These are phyloP conservation scores for Noctua pronuba DNA, from an alignment of 2,888 invertebrate genomes.

Conservation along the genomic window DNA sequence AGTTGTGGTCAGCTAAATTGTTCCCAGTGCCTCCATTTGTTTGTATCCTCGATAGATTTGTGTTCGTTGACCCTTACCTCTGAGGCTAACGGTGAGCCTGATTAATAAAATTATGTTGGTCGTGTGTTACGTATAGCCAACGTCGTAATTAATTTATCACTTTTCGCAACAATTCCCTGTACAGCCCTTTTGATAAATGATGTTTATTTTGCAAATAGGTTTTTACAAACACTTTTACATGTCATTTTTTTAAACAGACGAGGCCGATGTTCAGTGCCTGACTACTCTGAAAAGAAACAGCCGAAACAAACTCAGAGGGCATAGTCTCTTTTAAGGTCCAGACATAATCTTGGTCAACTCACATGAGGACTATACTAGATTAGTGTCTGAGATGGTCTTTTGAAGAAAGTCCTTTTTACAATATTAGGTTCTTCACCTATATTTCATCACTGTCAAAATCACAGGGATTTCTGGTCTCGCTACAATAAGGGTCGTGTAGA, in stretches of 20 bases:
- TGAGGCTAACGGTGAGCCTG: constrained; percentile 47
- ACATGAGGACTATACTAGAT: too few relatives aligned
- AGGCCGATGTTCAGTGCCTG: fast-evolving
- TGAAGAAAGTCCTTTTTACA: too few relatives aligned
- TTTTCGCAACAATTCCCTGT: neutral
- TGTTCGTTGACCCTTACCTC: constrained; percentile 48
- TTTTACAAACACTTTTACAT: too few relatives aligned
- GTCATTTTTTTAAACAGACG: too few relatives aligned
- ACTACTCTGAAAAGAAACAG: too few relatives aligned
- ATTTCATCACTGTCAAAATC: neutral
- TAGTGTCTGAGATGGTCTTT: too few relatives aligned
- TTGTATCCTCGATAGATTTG: constrained; percentile 55
- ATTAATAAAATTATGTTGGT: constrained; percentile 67
- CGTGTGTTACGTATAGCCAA: constrained; percentile 5
- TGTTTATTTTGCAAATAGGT: too few relatives aligned
- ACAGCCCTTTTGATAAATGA: neutral
- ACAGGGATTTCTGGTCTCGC: neutral
- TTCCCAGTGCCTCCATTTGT: constrained; percentile 46
- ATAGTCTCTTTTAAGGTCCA: too few relatives aligned
- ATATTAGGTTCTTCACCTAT: neutral
- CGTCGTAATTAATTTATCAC: neutral
- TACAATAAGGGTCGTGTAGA: neutral
- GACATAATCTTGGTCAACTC: too few relatives aligned
- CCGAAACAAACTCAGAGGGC: too few relatives aligned
- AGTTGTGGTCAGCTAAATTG: constrained; percentile 37